These are phyloP conservation scores for Pseudomyrmex flavicornis DNA, from an alignment of 1,140 invertebrate genomes.

Conservation along the genomic window DNA sequence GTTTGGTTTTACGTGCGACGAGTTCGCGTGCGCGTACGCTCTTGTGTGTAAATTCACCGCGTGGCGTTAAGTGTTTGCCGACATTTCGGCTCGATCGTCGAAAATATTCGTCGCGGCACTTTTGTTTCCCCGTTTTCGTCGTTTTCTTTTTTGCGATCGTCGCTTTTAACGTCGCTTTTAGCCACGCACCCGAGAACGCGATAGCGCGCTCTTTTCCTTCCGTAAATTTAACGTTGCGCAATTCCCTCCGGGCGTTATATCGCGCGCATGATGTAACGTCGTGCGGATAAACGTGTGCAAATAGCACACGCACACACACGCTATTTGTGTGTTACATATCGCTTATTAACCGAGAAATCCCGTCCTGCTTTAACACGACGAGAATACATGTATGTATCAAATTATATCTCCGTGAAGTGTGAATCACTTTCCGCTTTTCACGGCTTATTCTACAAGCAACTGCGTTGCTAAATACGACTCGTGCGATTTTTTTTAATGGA, in stretches of 20 bases:
- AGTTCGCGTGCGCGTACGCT: not conserved
- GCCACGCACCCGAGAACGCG: not conserved
- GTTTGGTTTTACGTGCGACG: constrained; percentile 2
- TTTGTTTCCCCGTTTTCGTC: constrained; percentile 11
- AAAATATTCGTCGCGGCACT: constrained; percentile 34
- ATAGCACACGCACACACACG: not conserved
- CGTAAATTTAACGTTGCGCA: constrained; percentile 55
- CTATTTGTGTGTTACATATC: constrained; percentile 11
- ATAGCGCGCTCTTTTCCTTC: constrained; percentile 42
- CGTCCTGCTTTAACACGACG: not conserved
- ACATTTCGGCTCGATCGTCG: constrained; percentile 32
- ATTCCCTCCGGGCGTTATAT: constrained; percentile 34
- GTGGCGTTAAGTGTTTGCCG: constrained; percentile 19
- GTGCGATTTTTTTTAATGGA: not conserved
- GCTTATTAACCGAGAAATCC: constrained; percentile 39
- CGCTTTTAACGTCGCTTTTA: constrained; percentile 22
- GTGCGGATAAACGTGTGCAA: constrained; percentile 38
- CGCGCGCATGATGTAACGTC: constrained; percentile 41
- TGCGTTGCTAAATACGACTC: not conserved
- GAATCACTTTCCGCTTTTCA: not conserved
- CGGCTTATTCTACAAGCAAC: not conserved
- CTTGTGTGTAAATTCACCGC: constrained; percentile 15
- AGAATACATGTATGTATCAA: not conserved
- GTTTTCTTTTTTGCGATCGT: constrained; percentile 19
- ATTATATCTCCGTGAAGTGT: too few relatives aligned